Percentiles rank a stretch among this genome's conserved stretches.
Conservation (phyloP, 35 echinoderm and acorn worm species). For the Apostichopus californicus region DNA sequence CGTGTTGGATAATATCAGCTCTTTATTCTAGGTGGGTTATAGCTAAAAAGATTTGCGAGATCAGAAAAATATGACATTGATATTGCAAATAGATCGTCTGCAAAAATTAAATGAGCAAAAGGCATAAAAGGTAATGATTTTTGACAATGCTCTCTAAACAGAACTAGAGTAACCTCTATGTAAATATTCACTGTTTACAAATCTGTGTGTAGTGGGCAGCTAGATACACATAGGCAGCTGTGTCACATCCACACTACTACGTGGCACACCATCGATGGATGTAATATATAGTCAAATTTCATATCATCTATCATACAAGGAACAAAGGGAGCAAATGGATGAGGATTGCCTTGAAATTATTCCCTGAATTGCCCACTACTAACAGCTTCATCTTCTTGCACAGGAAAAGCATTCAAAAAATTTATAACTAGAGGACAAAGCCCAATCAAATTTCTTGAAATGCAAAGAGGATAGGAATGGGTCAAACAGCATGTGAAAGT, state of each 20-base stretch:
- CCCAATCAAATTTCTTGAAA: no score
- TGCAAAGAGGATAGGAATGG: no score
- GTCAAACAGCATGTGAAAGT: no score
- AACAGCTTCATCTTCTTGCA: no score
- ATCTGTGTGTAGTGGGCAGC: neutral
- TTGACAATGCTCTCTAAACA: neutral
- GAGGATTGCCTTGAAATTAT: no score
- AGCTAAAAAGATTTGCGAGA: no score
- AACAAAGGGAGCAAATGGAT: neutral
- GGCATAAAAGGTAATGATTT: neutral
- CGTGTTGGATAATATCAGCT: no score
- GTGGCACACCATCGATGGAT: neutral
- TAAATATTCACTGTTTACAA: neutral
- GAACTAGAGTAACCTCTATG: neutral
- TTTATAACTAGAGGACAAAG: no score
- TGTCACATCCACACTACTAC: neutral
- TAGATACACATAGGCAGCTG: neutral
- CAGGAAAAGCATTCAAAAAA: no score
- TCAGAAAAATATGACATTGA: no score
- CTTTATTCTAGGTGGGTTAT: no score
- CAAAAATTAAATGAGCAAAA: slow-evolving; percentile 9
- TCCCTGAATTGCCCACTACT: no score
- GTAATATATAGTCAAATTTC: neutral
- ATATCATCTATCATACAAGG: neutral
- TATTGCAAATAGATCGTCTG: neutral